These are phyloP conservation scores for Malurus melanocephalus DNA, from an alignment of 2,113 vertebrate species.

Conservation along the genomic window DNA sequence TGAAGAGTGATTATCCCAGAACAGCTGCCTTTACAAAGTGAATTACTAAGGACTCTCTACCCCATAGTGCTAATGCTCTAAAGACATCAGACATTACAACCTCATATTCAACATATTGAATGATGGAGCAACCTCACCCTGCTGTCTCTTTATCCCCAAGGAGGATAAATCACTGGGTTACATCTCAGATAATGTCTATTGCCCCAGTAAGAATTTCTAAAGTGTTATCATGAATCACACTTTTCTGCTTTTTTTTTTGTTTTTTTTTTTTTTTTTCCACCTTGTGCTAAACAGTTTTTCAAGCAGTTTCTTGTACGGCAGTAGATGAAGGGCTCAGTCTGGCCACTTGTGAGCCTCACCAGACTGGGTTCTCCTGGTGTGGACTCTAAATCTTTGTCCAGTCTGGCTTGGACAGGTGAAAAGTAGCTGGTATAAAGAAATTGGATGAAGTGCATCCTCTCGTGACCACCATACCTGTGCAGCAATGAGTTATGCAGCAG, in stretches of 20 bases:
- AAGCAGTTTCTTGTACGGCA: neutral
- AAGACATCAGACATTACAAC: neutral
- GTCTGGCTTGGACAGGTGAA: neutral
- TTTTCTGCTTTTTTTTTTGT: neutral
- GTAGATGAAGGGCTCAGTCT: neutral
- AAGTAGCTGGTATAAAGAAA: neutral
- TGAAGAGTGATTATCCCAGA: neutral
- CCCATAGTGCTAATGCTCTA: neutral
- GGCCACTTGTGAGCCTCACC: neutral
- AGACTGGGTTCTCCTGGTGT: neutral
- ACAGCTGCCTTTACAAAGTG: neutral
- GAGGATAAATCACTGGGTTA: neutral
- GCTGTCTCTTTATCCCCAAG: neutral
- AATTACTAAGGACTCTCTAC: neutral
- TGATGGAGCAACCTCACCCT: neutral
- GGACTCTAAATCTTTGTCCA: neutral
- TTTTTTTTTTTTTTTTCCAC: neutral
- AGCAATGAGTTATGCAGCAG: neutral
- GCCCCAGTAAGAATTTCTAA: neutral
- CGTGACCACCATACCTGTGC: neutral
- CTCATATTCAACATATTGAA: neutral
- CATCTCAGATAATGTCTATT: neutral
- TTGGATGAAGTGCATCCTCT: neutral
- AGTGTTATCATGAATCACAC: neutral
- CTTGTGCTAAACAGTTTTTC: neutral